These are phyloP conservation scores for Hypomecis atomaria DNA, from an alignment of 2,888 invertebrate genomes.

Conservation along the genomic window DNA sequence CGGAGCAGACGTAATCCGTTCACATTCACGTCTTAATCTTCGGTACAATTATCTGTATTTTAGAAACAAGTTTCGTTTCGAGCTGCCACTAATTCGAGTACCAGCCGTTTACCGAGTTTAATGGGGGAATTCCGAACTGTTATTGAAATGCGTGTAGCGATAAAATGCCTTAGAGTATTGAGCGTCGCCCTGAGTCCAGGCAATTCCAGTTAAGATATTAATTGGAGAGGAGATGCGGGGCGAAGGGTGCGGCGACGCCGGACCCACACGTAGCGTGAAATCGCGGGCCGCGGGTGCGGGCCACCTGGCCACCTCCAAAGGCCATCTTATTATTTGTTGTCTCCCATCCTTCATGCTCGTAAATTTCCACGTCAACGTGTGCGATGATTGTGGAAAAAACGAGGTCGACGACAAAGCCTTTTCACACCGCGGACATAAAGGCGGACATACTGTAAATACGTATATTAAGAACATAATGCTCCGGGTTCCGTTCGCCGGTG, in stretches of 20 bases:
- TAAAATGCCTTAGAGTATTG: conserved; percentile 52
- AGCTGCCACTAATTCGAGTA: conserved; percentile 42
- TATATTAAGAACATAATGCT: conserved; percentile 62
- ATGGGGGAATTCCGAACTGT: conserved; percentile 56
- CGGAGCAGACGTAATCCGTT: conserved; percentile 52
- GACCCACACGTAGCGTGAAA: conserved; percentile 84
- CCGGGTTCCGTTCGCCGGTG: conserved; percentile 58
- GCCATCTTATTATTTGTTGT: conserved; percentile 81
- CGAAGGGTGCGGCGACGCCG: conserved; percentile 46
- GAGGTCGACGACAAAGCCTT: conserved; percentile 77
- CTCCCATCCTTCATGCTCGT: conserved; percentile 82
- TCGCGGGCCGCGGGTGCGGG: conserved; percentile 76
- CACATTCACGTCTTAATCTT: conserved; percentile 49
- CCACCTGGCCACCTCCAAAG: conserved; percentile 72
- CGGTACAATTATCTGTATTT: conserved; percentile 47
- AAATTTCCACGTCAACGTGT: conserved; percentile 84
- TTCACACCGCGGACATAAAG: conserved; percentile 78
- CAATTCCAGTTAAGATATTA: conserved; percentile 79
- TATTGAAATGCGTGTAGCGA: conserved; percentile 66
- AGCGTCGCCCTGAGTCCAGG: conserved; percentile 56
- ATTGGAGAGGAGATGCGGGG: conserved; percentile 63
- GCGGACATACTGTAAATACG: conserved; percentile 63
- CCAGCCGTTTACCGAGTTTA: conserved; percentile 50
- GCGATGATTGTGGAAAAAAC: conserved; percentile 81
- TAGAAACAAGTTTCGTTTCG: conserved; percentile 47